phyloP scores from a whole-genome alignment of 53 echinoderm and acorn worm species.

The Zoroaster sp. region DNA sequence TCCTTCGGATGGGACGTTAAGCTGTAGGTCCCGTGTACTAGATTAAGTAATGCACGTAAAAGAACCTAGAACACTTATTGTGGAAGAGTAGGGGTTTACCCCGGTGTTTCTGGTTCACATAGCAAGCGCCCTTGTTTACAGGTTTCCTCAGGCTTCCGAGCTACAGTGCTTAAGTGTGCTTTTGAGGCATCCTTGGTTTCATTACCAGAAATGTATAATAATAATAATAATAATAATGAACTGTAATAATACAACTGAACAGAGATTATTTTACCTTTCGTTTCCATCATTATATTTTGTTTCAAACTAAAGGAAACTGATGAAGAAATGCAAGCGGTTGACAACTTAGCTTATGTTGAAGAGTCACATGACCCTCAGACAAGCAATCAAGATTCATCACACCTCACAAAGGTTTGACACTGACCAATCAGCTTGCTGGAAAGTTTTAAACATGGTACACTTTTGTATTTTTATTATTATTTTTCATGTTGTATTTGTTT shows the following conservation, averaged over 20 bases:
- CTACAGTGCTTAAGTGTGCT: neutral
- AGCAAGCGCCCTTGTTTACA: neutral
- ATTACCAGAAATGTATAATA: neutral
- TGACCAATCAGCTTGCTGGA: neutral
- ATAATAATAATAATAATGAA: no score
- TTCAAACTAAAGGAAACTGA: conserved; percentile 14
- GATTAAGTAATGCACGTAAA: no score
- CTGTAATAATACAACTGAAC: neutral
- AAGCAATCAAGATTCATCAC: conserved; percentile 19
- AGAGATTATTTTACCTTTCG: neutral
- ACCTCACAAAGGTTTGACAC: conserved; percentile 47
- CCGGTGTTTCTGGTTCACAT: neutral
- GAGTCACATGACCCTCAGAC: conserved; percentile 38
- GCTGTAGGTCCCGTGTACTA: no score
- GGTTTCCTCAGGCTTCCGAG: neutral
- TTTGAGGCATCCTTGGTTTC: neutral
- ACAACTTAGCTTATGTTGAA: conserved; percentile 8
- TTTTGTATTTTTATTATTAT: no score
- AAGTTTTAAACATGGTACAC: no score
- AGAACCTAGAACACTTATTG: no score
- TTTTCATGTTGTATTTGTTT: no score
- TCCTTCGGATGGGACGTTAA: no score
- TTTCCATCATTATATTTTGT: neutral
- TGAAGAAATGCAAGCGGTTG: conserved; percentile 48
- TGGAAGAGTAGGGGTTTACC: no score